These are phyloP conservation scores for Siniperca scherzeri DNA, from an alignment of 2,797 vertebrate genomes.

Conservation along the genomic window DNA sequence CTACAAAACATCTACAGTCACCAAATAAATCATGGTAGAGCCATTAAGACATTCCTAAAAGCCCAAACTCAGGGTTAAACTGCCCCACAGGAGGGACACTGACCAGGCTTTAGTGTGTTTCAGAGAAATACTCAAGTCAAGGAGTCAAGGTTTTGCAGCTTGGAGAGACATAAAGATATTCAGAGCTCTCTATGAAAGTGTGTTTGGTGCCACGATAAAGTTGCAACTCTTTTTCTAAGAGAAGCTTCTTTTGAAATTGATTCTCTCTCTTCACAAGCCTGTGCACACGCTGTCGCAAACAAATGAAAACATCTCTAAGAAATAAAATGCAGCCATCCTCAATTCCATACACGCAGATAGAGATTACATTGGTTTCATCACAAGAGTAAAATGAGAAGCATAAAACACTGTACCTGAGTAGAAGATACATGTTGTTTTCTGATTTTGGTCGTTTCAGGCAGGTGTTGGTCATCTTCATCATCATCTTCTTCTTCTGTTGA, in stretches of 20 bases:
- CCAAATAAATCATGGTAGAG: not conserved
- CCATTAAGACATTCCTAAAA: not conserved
- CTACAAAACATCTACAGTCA: not conserved
- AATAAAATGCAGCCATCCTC: not conserved
- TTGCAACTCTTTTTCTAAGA: not conserved
- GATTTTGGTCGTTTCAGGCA: not conserved
- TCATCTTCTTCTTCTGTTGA: too few relatives aligned
- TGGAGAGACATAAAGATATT: not conserved
- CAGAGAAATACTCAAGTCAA: not conserved
- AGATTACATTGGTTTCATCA: not conserved
- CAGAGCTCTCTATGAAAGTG: not conserved
- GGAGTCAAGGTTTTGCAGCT: not conserved
- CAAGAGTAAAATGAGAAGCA: not conserved
- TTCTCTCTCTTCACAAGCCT: not conserved
- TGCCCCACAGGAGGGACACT: not conserved
- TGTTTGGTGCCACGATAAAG: not conserved
- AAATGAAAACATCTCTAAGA: not conserved
- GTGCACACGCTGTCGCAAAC: not conserved
- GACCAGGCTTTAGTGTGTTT: not conserved
- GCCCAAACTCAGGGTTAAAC: constrained; percentile 1
- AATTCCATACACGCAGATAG: not conserved
- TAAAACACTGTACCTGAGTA: not conserved
- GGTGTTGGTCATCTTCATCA: not conserved
- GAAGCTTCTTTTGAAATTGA: not conserved
- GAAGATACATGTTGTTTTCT: not conserved